Conservation (phyloP, 2,888 invertebrate species). For the Athalia rosae region DNA sequence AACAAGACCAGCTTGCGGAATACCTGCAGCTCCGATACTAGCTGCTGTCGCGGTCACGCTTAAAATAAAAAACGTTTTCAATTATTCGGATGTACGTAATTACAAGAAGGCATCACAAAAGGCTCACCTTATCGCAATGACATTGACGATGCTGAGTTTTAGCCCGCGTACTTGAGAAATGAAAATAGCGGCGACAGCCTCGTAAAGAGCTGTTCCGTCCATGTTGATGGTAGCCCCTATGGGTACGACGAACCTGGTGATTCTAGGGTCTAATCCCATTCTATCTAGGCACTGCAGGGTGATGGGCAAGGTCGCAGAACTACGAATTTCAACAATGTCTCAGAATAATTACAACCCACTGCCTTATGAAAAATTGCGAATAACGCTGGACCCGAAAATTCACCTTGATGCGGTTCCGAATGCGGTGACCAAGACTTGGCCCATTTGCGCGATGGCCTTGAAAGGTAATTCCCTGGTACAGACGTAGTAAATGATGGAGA, state of each 20-base stretch:
- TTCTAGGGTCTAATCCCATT: constrained; percentile 92
- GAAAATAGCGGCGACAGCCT: constrained; percentile 97
- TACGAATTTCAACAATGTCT: constrained; percentile 61
- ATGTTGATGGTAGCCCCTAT: constrained; percentile 99
- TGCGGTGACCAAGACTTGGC: constrained; percentile 82
- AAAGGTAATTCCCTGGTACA: constrained; percentile 80
- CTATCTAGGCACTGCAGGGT: constrained; percentile 95
- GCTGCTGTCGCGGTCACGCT: constrained; percentile 98
- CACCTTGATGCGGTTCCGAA: constrained; percentile 87
- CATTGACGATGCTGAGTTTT: constrained; percentile 88
- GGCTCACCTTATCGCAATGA: constrained; percentile 91
- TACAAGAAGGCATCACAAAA: background rate
- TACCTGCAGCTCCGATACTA: constrained; percentile 97
- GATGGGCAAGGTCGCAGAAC: constrained; percentile 95
- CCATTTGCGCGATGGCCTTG: constrained; percentile 77
- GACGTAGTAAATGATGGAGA: constrained; percentile 80
- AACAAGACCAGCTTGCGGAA: constrained; percentile 95
- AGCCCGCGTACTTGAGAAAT: constrained; percentile 93
- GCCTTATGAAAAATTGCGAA: background rate
- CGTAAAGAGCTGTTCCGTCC: constrained; percentile 97
- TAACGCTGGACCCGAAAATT: constrained; percentile 26
- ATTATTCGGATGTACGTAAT: background rate
- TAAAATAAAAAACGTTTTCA: constrained; percentile 43
- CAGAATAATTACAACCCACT: too few relatives aligned
- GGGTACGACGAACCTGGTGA: constrained; percentile 96